Evolutionary conservation across 2,888 invertebrate genomes (phyloP), one percentile per base, ranked within the genome.

Genomic region (Stegana nigrithorax): DNA sequence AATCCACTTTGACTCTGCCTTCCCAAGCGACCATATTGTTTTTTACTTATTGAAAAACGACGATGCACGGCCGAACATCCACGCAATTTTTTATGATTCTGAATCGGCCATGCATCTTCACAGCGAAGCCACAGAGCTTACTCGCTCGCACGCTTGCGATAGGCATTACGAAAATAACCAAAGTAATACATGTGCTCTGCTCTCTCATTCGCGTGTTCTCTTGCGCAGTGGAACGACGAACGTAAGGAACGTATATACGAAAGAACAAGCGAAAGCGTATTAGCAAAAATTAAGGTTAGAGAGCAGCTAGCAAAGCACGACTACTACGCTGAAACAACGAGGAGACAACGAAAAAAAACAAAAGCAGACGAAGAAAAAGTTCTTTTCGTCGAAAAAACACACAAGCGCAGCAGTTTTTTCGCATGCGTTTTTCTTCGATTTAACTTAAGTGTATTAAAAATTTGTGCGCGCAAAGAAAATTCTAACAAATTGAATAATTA

Each of bases 221-320:
- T 60, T 66, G 60, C 62, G 14, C 42, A 36, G 23, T 19, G 21
- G 25, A 42, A 8, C 36, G 23, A 4, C 3, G 32, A 56, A 19
- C 32, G 5, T 8, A 39, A 19, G 21, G 19, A 25, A 8, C 5
- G 29, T 17, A 26, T 12, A 45, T 17, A 27, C 4, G 26, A 53
- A 17, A 53, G 6, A 27, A 27, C 36, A 55, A 21, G 12, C 32
- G 55, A 32, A 12, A 12, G 17, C 12, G n/a, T 19, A 19, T n/a
- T 19, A 3, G 70, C 78, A 78, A 80, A 82, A 82, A 81, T 79
- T 82, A 82, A 82, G 82, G 82, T 82, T 81, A 77, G 75, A 75
- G 75, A 69, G 78, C 78, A 78, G 69, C 71, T 67, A 67, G 51
- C 29, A 51, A 47, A 23, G 21, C 47, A 47, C 60, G 59, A 62